Percentiles rank a stretch among this genome's conserved stretches.
phyloP scores from a whole-genome alignment of 2,113 vertebrate genomes.

The Nesoenas mayeri region DNA sequence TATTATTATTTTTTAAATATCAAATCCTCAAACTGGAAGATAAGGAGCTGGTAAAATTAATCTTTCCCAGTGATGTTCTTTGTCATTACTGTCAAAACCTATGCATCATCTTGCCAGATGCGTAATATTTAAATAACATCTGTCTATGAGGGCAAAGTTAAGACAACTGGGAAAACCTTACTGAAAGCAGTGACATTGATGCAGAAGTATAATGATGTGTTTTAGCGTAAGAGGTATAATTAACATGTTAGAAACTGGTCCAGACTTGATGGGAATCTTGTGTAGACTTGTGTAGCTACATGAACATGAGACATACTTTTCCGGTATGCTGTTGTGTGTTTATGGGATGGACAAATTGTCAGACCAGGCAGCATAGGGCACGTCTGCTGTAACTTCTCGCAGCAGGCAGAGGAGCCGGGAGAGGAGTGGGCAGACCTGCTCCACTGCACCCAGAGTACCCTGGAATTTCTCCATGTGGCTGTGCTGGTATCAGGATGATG shows the following conservation, averaged over 20 bases:
- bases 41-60: background rate
- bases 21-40: background rate
- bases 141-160: background rate
- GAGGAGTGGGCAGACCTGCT: background rate
- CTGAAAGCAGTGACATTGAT: background rate
- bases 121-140: background rate
- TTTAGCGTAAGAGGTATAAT: background rate
- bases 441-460: no score
- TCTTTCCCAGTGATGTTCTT: background rate
- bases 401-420: background rate
- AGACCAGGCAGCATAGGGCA: no score
- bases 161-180: background rate
- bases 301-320: background rate
- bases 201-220: background rate
- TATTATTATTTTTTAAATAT: background rate
- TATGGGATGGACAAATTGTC: background rate
- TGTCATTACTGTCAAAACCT: background rate
- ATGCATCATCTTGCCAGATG: background rate
- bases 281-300: background rate
- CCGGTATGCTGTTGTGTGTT: background rate
- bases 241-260: background rate
- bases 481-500: background rate
- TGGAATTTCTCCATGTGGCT: background rate
- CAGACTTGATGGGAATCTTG: background rate
- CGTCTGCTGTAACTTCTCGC: background rate